phyloP scores from a whole-genome alignment of 2,113 vertebrate species.

The Ifrita kowaldi region DNA sequence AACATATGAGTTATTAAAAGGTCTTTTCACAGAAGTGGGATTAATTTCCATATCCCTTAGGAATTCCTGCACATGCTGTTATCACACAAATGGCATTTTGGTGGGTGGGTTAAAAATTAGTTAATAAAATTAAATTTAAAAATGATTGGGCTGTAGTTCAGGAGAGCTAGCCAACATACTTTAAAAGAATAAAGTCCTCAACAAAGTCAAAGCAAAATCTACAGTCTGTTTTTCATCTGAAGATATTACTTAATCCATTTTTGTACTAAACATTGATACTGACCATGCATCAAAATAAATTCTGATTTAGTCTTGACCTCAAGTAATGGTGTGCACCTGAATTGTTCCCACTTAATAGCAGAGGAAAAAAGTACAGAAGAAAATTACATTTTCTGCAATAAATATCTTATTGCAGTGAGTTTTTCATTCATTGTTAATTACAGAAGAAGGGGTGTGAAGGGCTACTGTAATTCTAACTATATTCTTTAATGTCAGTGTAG shows the following conservation, averaged over 20 bases:
- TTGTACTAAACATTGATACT: neutral
- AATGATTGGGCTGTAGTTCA: conserved; percentile 28
- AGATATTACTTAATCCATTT: conserved; percentile 7
- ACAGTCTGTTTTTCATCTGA: neutral
- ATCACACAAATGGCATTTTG: conserved; percentile 64
- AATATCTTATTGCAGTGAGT: neutral
- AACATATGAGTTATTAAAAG: conserved; percentile 73
- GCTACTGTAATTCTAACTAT: neutral
- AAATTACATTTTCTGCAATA: conserved; percentile 19
- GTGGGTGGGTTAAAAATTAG: conserved; percentile 62
- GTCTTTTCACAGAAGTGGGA: conserved; percentile 61
- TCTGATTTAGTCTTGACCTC: conserved; percentile 11
- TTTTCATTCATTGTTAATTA: conserved; percentile 46
- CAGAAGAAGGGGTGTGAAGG: neutral
- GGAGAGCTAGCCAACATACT: neutral
- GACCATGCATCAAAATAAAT: conserved; percentile 15
- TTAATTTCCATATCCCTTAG: conserved; percentile 70
- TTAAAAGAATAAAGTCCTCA: neutral
- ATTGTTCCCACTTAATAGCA: neutral
- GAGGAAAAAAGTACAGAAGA: neutral
- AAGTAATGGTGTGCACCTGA: neutral
- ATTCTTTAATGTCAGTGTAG: neutral
- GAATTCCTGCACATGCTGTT: conserved; percentile 50
- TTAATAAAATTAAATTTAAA: conserved; percentile 68
- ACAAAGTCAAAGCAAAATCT: neutral